Evolutionary conservation across 2,113 vertebrate species (phyloP), one percentile per base, ranked within the genome.

Genomic region (Ramphastos sulfuratus): DNA sequence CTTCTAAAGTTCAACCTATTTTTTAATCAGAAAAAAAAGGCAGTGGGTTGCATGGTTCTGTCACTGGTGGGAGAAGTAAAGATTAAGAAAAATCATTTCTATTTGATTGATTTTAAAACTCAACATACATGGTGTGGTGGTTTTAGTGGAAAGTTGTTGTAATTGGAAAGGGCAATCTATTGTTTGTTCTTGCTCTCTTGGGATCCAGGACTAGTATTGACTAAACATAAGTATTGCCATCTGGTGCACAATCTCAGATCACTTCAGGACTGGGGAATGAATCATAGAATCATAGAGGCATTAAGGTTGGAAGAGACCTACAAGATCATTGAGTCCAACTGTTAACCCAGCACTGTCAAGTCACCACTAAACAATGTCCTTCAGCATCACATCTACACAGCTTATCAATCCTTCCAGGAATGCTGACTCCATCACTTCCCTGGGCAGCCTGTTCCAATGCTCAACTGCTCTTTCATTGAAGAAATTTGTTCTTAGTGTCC

Each of bases 51-150:
- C 64, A 44, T 72, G 86, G 58, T 86, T 93, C 58, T 82, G 80
- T 72, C 39, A n/a, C 12, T 81, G 64, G 14, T 50, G 30, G 61
- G 42, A 64, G 75, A 87, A 89, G 37, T 39, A 11, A 39, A 39
- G 37, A 10, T 9, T 39, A 39, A 39, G 37, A 39, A 39, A 39
- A 39, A 39, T 39, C 9, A 39, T 39, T 39, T 39, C 37, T 39
- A 39, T 88, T 9, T 65, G 46, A 58, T 33, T 50, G 24, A 69
- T 65, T 84, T 92, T 83, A 61, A 90, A 56, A 58, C 35, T 61
- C 0, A 0, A 39, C 55, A 24, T 25, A 37, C 0, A 1, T 2
- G 9, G 73, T 25, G 76, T 2, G 9, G 73, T 25, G 76, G 44
- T 50, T 91, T 80, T 37, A 56, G 44, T 58, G 81, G 70, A 82